Evolutionary conservation across 2,113 vertebrate genomes (phyloP).

Genomic region (Neotragus moschatus): DNA sequence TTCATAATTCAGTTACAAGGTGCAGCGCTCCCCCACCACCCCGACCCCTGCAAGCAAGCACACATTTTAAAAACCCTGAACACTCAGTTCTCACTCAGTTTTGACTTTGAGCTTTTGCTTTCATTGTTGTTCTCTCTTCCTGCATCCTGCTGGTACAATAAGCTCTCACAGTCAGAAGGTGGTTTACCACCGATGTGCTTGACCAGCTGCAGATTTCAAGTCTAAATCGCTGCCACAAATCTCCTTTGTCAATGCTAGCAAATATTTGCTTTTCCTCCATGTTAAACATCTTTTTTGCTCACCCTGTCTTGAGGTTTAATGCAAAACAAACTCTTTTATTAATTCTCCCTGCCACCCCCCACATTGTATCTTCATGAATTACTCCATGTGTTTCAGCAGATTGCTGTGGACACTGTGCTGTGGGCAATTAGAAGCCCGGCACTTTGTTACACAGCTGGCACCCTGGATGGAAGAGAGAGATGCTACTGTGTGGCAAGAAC

Average conservation of each 20-base stretch:
- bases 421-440: neutral
- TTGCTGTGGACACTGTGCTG: neutral
- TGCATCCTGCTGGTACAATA: constrained; percentile 69
- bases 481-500: neutral
- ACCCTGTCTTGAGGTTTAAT: neutral
- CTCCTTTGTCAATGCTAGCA: constrained; percentile 47
- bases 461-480: neutral
- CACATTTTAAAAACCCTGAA: neutral
- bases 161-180: constrained; percentile 63
- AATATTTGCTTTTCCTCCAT: constrained; percentile 65
- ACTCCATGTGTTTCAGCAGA: constrained; percentile 50
- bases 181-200: constrained; percentile 35
- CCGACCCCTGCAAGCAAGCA: neutral
- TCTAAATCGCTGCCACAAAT: constrained; percentile 43
- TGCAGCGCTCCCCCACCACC: neutral
- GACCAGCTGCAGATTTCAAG: constrained; percentile 65
- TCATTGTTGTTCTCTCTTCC: constrained; percentile 46
- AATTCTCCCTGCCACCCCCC: neutral
- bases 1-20: neutral
- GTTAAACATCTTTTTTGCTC: neutral
- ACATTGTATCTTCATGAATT: constrained; percentile 6
- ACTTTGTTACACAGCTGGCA: neutral
- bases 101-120: constrained; percentile 30
- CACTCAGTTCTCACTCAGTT: no score
- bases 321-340: constrained; percentile 49